Percentiles rank a stretch among this genome's conserved stretches.
Evolutionary conservation across 2,113 vertebrate species (phyloP).

Genomic region (Sylvilagus bachmani): DNA sequence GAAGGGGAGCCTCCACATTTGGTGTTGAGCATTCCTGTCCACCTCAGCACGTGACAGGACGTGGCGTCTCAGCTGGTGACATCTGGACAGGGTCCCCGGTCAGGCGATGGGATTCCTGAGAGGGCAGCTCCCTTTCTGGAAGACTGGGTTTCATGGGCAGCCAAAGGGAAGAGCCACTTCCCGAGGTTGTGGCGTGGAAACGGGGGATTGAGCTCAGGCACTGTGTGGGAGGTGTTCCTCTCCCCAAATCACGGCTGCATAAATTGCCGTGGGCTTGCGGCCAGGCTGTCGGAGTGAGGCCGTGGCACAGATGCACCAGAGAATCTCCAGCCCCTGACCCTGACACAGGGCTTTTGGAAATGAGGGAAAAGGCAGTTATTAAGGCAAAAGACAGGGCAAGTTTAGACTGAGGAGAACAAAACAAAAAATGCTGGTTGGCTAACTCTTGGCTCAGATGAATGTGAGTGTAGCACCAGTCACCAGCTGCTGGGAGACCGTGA

Average conservation of each 20-base stretch:
- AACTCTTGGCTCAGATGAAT: not conserved
- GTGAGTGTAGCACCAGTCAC: not conserved
- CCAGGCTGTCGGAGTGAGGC: not conserved
- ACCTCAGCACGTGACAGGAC: not conserved
- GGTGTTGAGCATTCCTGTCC: not conserved
- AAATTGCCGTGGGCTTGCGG: no score
- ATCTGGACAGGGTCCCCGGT: no score
- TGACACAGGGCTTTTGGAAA: not conserved
- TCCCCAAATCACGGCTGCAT: not conserved
- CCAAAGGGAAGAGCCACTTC: not conserved
- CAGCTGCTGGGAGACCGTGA: not conserved
- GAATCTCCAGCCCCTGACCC: not conserved
- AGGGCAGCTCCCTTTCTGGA: not conserved
- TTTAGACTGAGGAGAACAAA: not conserved
- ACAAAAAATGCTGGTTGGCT: not conserved
- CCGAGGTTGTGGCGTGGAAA: not conserved
- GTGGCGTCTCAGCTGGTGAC: not conserved
- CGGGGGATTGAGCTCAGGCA: not conserved
- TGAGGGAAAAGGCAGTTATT: not conserved
- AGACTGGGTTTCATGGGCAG: not conserved
- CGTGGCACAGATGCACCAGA: not conserved
- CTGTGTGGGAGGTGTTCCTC: accelerated
- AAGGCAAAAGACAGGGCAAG: no score
- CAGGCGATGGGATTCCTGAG: not conserved
- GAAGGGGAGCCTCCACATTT: not conserved